A percentile compares a stretch with the other conserved stretches of the same genome.
phyloP scores from a whole-genome alignment of 2,888 invertebrate species.

The Ophioninae sp. region DNA sequence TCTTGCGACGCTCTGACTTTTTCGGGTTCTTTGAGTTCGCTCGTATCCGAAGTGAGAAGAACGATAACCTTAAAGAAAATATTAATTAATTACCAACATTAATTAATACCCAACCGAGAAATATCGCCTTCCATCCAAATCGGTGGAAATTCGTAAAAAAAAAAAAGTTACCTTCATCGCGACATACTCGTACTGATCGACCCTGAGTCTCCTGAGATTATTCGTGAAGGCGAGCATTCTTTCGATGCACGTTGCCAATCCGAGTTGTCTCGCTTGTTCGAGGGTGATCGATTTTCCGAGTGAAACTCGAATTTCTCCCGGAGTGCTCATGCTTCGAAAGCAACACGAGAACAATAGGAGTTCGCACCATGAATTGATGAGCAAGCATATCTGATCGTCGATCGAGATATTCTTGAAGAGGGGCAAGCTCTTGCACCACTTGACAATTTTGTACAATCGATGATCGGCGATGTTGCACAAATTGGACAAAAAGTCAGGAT shows the following conservation, averaged over 20 bases:
- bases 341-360: constrained; percentile 95
- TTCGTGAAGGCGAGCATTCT: constrained; percentile 97
- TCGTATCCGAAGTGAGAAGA: constrained; percentile 87
- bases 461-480: constrained; percentile 97
- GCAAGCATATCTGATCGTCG: constrained; percentile 97
- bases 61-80: constrained; percentile 75
- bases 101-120: too few relatives aligned
- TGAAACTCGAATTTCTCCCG: constrained; percentile 92
- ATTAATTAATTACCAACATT: neutral
- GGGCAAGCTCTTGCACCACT: constrained; percentile 98
- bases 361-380: constrained; percentile 99
- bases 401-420: constrained; percentile 98
- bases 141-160: too few relatives aligned
- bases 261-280: constrained; percentile 87
- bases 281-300: constrained; percentile 85
- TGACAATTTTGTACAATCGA: constrained; percentile 97
- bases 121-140: too few relatives aligned
- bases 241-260: constrained; percentile 93
- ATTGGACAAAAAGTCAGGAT: constrained; percentile 93
- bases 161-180: constrained; percentile 94
- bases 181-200: constrained; percentile 98
- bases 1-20: constrained; percentile 97
- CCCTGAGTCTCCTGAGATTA: constrained; percentile 92
- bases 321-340: constrained; percentile 95
- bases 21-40: constrained; percentile 95